phyloP scores from a whole-genome alignment of 92 coral and sea anemone species.

The Chrysogorgia sp. region DNA sequence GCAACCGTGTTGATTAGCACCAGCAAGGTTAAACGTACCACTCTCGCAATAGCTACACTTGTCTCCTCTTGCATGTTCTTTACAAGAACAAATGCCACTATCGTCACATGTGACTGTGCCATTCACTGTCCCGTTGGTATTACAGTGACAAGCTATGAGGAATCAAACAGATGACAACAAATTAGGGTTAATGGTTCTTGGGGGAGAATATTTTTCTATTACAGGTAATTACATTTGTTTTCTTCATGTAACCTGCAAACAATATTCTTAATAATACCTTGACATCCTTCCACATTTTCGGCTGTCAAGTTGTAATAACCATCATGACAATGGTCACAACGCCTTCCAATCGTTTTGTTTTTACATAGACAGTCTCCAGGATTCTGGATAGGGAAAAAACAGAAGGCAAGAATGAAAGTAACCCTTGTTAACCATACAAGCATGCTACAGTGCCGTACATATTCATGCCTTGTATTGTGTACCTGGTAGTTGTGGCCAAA shows the following conservation, averaged over 20 bases:
- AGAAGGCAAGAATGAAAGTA: not conserved
- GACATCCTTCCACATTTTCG: slow-evolving; percentile 71
- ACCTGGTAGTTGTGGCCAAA: too few relatives aligned
- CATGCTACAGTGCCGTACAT: not conserved
- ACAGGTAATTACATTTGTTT: too few relatives aligned
- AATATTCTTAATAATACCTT: too few relatives aligned
- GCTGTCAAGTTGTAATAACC: slow-evolving; percentile 75
- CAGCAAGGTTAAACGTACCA: slow-evolving; percentile 80
- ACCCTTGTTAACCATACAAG: not conserved
- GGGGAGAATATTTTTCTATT: not conserved
- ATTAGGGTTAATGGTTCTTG: not conserved
- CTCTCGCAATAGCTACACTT: slow-evolving; percentile 79
- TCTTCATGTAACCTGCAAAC: too few relatives aligned
- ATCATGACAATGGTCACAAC: slow-evolving; percentile 76
- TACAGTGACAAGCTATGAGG: slow-evolving; percentile 77
- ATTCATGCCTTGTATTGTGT: too few relatives aligned
- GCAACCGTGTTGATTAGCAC: slow-evolving; percentile 81
- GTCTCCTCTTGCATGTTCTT: slow-evolving; percentile 73
- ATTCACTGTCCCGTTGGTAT: slow-evolving; percentile 71
- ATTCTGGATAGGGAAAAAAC: slow-evolving; percentile 25
- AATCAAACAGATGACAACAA: not conserved
- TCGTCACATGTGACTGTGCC: slow-evolving; percentile 34
- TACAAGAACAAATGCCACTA: slow-evolving; percentile 55
- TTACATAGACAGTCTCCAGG: slow-evolving; percentile 88
- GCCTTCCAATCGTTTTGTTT: slow-evolving; percentile 80